Percentiles rank a stretch among this genome's conserved stretches.
Evolutionary conservation across 2,113 vertebrate species (phyloP).

Genomic region (Rana temporaria): DNA sequence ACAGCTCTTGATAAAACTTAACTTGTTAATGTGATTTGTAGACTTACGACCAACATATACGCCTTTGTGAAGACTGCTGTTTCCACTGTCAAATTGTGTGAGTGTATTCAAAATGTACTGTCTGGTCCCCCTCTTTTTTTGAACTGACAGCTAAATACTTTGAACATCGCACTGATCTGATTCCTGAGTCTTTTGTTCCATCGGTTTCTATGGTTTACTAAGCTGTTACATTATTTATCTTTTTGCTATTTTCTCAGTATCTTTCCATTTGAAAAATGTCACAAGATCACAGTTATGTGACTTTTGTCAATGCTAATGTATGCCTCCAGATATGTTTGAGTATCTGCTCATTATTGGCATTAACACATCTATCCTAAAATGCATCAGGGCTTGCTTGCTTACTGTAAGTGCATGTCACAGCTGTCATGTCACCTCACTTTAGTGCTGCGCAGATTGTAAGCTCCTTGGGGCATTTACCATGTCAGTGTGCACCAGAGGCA

Average conservation of each 20-base stretch:
- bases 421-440: slow-evolving; percentile 13
- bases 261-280: slow-evolving; percentile 13
- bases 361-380: slow-evolving; percentile 8
- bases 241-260: slow-evolving; percentile 3
- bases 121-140: too few species aligned
- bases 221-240: slow-evolving; percentile 7
- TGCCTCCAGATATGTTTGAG: slow-evolving; percentile 7
- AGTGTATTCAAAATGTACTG: too few species aligned
- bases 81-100: too few species aligned
- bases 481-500: neutral
- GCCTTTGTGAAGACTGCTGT: too few species aligned
- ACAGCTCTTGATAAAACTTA: too few species aligned
- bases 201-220: neutral
- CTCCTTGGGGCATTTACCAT: neutral
- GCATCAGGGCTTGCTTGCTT: neutral
- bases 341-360: neutral
- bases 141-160: too few species aligned
- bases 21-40: too few species aligned
- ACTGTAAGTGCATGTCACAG: slow-evolving; percentile 10
- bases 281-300: neutral
- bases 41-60: too few species aligned
- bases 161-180: neutral
- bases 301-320: slow-evolving; percentile 12
- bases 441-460: neutral
- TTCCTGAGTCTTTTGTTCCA: neutral